Evolutionary conservation across 2,797 vertebrate species (phyloP), one percentile per base, ranked within the genome.

Genomic region (Pipistrellus pygmaeus): DNA sequence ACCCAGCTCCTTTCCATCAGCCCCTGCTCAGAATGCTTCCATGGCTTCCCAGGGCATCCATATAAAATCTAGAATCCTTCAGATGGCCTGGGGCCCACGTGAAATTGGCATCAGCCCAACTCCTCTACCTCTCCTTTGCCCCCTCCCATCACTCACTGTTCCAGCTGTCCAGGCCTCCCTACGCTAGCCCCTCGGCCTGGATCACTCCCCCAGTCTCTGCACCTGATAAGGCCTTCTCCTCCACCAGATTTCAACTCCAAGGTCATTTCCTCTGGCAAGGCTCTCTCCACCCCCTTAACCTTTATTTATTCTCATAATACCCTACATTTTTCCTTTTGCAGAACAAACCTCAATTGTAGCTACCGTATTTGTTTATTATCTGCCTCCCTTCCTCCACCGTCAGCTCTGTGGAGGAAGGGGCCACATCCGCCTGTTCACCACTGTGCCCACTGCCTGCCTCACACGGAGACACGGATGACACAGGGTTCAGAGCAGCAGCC

Each of bases 31-130:
- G 57, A 51, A 51, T 25, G 53, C 46, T 78, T 93, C 83, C 2
- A 0, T 18, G 44, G 35, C 53, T 81, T 92, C 72, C 73, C 27
- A 8, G 17, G 69, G 15, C 27, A 25, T 35, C 51, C 23, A 51
- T 1, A 82, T n/a, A 88, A 64, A 81, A 85, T 41, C 8, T 64
- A 17, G 35, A 85, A 11, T 48, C 84, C 44, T 44, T 32, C 3
- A 13, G 2, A 8, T 5, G 35, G 46, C 44, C 18, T 41, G 3
- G 27, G 32, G 20, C 20, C 30, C 27, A 6, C 1, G 0, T 6
- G 84, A 57, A 15, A 30, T 75, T 60, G 57, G 55, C 32, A 11
- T 53, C 84, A 30, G 5, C 73, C 66, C 27, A 44, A 6, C 17
- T 64, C n/a, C 3, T 57, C 84, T n/a, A 1, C 71, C 35, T 53